phyloP scores from a whole-genome alignment of 2,113 vertebrate genomes.

The Holacanthus passer region DNA sequence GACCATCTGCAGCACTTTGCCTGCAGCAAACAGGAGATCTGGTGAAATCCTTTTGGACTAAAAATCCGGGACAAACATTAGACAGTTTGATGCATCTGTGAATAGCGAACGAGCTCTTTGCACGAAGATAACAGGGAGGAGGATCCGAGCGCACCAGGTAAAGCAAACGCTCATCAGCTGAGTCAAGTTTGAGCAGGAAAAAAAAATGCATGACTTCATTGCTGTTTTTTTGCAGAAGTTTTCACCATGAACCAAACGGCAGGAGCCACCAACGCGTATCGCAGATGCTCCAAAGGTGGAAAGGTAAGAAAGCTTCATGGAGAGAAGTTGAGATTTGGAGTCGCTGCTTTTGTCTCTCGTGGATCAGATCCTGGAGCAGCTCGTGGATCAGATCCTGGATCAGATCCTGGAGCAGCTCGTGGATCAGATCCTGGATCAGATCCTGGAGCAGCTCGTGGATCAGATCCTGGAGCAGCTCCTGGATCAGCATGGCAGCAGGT shows the following conservation, averaged over 20 bases:
- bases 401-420: too few species aligned
- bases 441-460: too few species aligned
- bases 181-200: constrained; percentile 25
- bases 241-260: constrained; percentile 86
- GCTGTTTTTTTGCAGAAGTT: constrained; percentile 52
- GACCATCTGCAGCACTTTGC: constrained; percentile 18
- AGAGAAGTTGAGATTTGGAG: not conserved
- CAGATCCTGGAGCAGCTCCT: too few species aligned
- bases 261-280: constrained; percentile 82
- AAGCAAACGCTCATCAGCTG: not conserved
- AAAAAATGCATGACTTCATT: not conserved
- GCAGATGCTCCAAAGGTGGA: constrained; percentile 83
- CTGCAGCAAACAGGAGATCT: not conserved
- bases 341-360: not conserved
- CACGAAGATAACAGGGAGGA: not conserved
- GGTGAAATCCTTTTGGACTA: constrained; percentile 35
- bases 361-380: too few species aligned
- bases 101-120: not conserved
- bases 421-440: too few species aligned
- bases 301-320: constrained; percentile 77
- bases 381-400: too few species aligned
- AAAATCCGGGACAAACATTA: constrained; percentile 7
- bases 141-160: constrained; percentile 48
- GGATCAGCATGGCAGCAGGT: too few species aligned
- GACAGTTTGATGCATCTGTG: not conserved